A percentile compares a stretch with the other conserved stretches of the same genome.
Evolutionary conservation across 2,888 invertebrate species (phyloP).

Genomic region (Creontiades dilutus): DNA sequence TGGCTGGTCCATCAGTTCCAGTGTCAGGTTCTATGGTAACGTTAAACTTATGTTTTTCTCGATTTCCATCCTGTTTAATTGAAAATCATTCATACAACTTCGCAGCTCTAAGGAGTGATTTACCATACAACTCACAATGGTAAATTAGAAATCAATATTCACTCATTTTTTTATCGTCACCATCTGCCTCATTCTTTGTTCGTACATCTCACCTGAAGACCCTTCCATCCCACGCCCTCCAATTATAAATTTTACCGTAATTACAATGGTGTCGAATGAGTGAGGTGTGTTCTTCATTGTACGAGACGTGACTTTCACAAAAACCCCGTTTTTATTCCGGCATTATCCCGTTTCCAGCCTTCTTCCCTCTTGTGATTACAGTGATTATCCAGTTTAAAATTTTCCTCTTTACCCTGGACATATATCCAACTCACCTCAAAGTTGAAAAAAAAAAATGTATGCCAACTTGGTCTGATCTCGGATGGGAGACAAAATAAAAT

Average conservation of each 20-base stretch:
- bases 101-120: too few species aligned
- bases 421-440: background rate
- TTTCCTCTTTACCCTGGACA: background rate
- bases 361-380: slow-evolving; percentile 38
- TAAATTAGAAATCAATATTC: too few species aligned
- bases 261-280: slow-evolving; percentile 37
- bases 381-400: slow-evolving; percentile 45
- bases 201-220: background rate
- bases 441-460: slow-evolving; percentile 24
- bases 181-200: background rate
- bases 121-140: too few species aligned
- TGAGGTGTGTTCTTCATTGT: slow-evolving; percentile 52
- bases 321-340: slow-evolving; percentile 53
- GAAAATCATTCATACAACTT: too few species aligned
- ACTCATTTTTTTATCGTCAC: background rate
- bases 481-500: background rate
- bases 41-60: too few species aligned
- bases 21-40: too few species aligned
- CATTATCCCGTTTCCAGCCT: slow-evolving; percentile 55
- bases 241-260: slow-evolving; percentile 49
- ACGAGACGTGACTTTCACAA: slow-evolving; percentile 58
- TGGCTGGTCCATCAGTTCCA: too few species aligned
- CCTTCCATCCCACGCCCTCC: background rate
- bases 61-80: too few species aligned
- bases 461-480: slow-evolving; percentile 11